Evolutionary conservation across 37 sponge, comb jelly and placozoan genomes (phyloP), one percentile per base, ranked within the genome.

Genomic region (Agelas oroides): DNA sequence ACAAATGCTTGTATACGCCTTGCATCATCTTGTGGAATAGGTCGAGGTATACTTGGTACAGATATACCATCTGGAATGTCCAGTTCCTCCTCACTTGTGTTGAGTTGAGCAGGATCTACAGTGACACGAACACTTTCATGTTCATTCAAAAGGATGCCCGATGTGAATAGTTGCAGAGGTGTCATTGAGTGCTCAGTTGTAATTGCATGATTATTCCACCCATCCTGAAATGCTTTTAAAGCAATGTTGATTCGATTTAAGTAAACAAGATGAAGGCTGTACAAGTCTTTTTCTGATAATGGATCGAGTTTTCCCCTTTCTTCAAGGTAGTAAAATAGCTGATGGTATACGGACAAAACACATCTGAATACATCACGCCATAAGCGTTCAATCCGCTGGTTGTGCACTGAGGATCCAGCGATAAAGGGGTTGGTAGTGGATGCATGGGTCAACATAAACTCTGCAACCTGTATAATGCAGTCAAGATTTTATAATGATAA

Each of bases 371-470:
- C n/a, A n/a, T n/a, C n/a, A n/a, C n/a, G n/a, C n/a, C n/a, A n/a
- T 59, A 75, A 38, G 6, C 83, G 76, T 63, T 88, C 89, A 28
- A 82, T 82, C 25, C 89, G 14, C 30, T 80, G 68, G 55, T 88
- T 88, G 75, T 88, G 89, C 8, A 65, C 77, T 11, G 81, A 80
- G n/a, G 76, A 68, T 3, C 86, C 86, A 32, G 75, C 54, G 32
- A 85, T 25, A 6, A 85, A 30, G 5, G 73, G 57, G 24, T 73
- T 73, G 21, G 8, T 14, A 5, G 21, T 25, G 21, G 33, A n/a
- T 6, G 60, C 57, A 16, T 84, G 76, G 6, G 34, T 80, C 16
- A 84, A 27, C 75, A 84, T 84, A 34, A 40, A 80, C 61, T 73
- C 67, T 55, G 85, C 85, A 23, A 84, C 85, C 76, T 84, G 35